Percentiles rank a stretch among this genome's conserved stretches.
Evolutionary conservation across 2,797 vertebrate genomes (phyloP).

Genomic region (Melanotaenia trifasciata): DNA sequence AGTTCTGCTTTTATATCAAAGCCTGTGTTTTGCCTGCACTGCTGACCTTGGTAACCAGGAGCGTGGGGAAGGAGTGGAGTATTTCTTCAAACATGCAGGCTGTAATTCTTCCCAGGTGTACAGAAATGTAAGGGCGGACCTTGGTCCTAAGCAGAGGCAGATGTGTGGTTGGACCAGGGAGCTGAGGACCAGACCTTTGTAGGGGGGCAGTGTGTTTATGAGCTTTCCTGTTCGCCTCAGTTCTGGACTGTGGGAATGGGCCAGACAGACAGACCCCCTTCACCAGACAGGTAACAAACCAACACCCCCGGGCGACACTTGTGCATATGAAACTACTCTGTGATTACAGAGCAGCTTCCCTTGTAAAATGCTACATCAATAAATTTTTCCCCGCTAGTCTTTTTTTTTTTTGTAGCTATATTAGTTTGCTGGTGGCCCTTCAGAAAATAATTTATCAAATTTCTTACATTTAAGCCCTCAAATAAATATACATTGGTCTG

Average conservation of each 20-base stretch:
- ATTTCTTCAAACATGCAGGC: slow-evolving; percentile 78
- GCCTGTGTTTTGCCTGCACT: slow-evolving; percentile 51
- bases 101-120: slow-evolving; percentile 83
- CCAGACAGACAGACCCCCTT: slow-evolving; percentile 49
- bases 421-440: slow-evolving; percentile 1
- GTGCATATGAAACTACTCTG: slow-evolving; percentile 36
- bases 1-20: slow-evolving; percentile 66
- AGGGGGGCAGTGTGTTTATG: slow-evolving; percentile 78
- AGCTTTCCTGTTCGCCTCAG: slow-evolving; percentile 73
- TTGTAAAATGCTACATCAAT: not conserved
- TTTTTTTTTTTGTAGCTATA: not conserved
- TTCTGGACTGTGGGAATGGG: slow-evolving; percentile 73
- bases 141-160: slow-evolving; percentile 73
- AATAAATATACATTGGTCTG: not conserved
- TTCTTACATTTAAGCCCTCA: not conserved
- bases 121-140: slow-evolving; percentile 63
- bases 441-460: not conserved
- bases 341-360: slow-evolving; percentile 20
- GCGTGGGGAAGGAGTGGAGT: slow-evolving; percentile 46
- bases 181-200: slow-evolving; percentile 75
- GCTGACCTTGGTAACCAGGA: slow-evolving; percentile 63
- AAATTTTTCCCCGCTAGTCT: not conserved
- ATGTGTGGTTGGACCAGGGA: slow-evolving; percentile 73
- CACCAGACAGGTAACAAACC: slow-evolving; percentile 76
- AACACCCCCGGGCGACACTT: slow-evolving; percentile 56